Conservation (phyloP, 2,797 vertebrate species). For the Cryptoblepharus egeriae region DNA sequence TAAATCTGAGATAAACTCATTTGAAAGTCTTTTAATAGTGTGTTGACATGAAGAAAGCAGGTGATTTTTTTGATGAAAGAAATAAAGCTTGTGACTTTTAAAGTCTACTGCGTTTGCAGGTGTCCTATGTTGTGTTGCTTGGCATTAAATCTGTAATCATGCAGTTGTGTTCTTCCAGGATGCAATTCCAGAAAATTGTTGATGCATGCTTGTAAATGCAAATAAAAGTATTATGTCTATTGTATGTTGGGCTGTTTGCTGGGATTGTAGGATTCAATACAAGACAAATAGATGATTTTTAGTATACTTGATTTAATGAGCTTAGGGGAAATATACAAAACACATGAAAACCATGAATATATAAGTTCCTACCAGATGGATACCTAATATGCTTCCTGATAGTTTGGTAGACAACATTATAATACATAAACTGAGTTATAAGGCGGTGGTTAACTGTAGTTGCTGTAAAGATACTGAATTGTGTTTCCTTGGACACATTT, state of each 20-base stretch:
- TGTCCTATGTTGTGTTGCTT: background rate
- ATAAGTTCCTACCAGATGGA: background rate
- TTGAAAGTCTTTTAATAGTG: conserved; percentile 6
- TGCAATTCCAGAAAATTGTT: background rate
- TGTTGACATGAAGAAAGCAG: background rate
- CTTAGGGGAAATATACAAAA: background rate
- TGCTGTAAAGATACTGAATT: background rate
- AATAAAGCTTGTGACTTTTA: background rate
- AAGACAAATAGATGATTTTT: background rate
- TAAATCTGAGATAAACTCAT: background rate
- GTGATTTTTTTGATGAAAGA: background rate
- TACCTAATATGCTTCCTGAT: background rate
- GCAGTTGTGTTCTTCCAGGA: background rate
- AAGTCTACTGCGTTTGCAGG: background rate
- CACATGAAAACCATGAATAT: background rate
- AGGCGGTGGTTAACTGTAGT: background rate
- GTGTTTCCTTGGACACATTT: background rate
- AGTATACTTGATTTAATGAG: background rate
- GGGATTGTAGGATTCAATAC: background rate
- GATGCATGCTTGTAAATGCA: background rate
- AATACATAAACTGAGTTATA: background rate
- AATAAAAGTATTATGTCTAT: too few species aligned
- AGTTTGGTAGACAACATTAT: background rate
- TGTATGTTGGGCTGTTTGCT: too few species aligned
- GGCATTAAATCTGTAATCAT: background rate